Conservation (phyloP, 2,797 vertebrate genomes). For the Falco novaeseelandiae region DNA sequence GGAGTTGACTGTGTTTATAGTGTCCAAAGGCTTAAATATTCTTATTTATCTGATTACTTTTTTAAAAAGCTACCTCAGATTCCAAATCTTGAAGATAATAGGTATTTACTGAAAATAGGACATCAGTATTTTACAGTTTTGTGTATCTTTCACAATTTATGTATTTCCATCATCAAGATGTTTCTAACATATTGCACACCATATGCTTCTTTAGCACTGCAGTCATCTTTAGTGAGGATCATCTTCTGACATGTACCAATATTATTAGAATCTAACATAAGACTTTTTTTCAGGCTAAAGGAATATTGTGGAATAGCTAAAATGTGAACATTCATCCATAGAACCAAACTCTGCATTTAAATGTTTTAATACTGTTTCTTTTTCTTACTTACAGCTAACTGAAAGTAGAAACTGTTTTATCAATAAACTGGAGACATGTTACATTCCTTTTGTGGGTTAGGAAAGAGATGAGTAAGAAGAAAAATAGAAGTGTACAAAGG, state of each 20-base stretch:
- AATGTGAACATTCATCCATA: neutral
- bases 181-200: conserved; percentile 15
- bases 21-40: neutral
- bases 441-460: neutral
- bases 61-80: neutral
- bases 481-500: neutral
- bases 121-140: neutral
- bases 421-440: neutral
- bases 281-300: neutral
- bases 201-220: conserved; percentile 17
- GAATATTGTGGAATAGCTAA: neutral
- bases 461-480: neutral
- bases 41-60: neutral
- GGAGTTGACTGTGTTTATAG: neutral
- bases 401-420: neutral
- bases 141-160: conserved; percentile 6
- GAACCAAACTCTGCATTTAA: neutral
- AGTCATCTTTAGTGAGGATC: neutral
- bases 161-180: neutral
- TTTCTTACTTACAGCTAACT: neutral
- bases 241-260: neutral
- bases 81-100: neutral
- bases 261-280: neutral
- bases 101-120: neutral
- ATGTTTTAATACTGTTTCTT: neutral